phyloP scores from a whole-genome alignment of 1,140 invertebrate genomes.

The Drosophila insularis region DNA sequence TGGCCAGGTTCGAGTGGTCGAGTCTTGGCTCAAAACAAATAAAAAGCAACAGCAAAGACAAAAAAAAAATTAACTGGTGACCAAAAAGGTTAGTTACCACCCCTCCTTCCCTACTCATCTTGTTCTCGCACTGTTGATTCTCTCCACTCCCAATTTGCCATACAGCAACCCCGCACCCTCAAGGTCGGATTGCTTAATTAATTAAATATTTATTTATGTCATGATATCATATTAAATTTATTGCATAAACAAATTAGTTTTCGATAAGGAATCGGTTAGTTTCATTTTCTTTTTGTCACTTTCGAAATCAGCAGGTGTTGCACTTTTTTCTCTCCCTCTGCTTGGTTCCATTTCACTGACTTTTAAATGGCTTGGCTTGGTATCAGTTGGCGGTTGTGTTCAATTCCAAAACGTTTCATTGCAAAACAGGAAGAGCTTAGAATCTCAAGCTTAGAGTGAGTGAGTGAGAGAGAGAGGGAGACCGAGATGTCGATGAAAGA shows the following conservation, averaged over 20 bases:
- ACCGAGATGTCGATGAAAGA: too few relatives aligned
- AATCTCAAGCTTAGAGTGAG: neutral
- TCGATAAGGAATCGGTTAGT: conserved; percentile 34
- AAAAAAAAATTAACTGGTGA: conserved; percentile 17
- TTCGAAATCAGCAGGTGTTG: conserved; percentile 61
- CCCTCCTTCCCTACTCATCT: conserved; percentile 5
- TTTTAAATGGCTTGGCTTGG: conserved; percentile 36
- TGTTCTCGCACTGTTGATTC: conserved; percentile 11
- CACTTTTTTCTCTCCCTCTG: conserved; percentile 3
- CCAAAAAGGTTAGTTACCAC: conserved; percentile 47
- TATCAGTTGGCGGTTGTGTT: conserved; percentile 11
- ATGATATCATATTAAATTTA: conserved; percentile 29
- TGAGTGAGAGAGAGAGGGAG: neutral
- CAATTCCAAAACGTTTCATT: neutral
- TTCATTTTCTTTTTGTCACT: conserved; percentile 59
- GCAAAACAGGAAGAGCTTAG: neutral
- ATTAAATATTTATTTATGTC: conserved; percentile 51
- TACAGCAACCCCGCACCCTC: neutral
- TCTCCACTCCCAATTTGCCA: neutral
- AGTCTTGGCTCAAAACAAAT: conserved; percentile 43
- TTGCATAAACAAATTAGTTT: conserved; percentile 57
- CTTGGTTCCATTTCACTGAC: conserved; percentile 59
- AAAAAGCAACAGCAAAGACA: conserved; percentile 9
- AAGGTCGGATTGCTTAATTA: conserved; percentile 51
- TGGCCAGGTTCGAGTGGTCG: conserved; percentile 1